Evolutionary conservation across 2,797 vertebrate species (phyloP), one percentile per base, ranked within the genome.

Genomic region (Apodemus agrarius): DNA sequence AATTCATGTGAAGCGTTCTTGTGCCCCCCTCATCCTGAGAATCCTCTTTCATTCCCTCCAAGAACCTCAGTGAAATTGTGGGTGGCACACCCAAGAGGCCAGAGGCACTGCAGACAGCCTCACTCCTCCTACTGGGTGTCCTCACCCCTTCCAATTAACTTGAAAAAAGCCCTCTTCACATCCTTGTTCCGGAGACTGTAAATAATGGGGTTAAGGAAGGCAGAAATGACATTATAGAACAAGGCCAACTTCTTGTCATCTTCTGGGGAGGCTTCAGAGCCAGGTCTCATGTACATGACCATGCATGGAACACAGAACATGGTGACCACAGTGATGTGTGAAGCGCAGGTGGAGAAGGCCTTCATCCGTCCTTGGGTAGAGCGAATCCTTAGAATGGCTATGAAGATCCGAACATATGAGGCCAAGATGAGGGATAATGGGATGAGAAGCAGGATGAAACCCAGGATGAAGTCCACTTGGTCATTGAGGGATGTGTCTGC

Each of bases 241-340:
- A 96, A 74, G 34, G 97, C 97, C 61, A 98, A 34, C 34, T 97
- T 97, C 90, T 98, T 98, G 89, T 97, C 96, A 74, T 97, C 92
- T 14, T 98, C 96, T 22, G 96, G 86, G 49, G 94, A 94, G 19
- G 94, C 79, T 76, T 97, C 90, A 67, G 97, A 97, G 19, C 93
- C 95, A 96, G 96, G 96, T 54, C 94, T 95, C 96, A 97, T 97
- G n/a, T 98, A 97, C 96, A 94, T 97, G 90, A 97, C 54, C 96
- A 97, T 97, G 61, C 93, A 97, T 2, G 93, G 95, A 37, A 97
- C 93, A 43, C 82, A 97, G 79, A 97, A 98, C 96, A 97, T 94
- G 19, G 75, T 97, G 82, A 98, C 94, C 89, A 97, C 96, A 74
- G 94, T 96, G 82, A 98, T 93, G 31, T 97, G 96, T 14, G 97